Conservation (phyloP, 2,797 vertebrate genomes). For the Microctenopoma lineatum region DNA sequence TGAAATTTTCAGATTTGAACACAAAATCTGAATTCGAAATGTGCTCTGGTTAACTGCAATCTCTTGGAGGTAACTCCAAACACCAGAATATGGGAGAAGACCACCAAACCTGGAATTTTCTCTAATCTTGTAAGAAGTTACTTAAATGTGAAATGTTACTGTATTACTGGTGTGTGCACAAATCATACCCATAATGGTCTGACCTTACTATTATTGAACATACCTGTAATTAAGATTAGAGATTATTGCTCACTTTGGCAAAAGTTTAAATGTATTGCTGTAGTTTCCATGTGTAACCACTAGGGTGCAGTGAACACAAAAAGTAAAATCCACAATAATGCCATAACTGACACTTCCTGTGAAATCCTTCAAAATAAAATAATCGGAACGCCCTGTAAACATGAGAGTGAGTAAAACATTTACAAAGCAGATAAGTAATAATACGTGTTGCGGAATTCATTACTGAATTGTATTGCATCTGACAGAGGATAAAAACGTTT, state of each 20-base stretch:
- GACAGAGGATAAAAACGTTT: background rate
- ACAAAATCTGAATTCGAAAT: background rate
- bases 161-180: background rate
- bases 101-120: too few species aligned
- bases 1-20: background rate
- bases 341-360: background rate
- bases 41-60: too few species aligned
- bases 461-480: background rate
- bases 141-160: too few species aligned
- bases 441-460: background rate
- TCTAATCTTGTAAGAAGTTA: too few species aligned
- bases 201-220: background rate
- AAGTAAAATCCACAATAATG: background rate
- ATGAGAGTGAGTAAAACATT: background rate
- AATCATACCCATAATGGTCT: background rate
- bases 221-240: background rate
- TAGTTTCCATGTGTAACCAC: constrained; percentile 1
- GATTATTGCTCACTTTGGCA: background rate
- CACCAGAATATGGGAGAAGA: too few species aligned
- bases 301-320: constrained; percentile 9
- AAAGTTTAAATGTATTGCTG: background rate
- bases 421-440: background rate
- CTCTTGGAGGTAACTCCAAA: background rate
- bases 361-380: constrained; percentile 24
- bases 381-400: too few species aligned